Evolutionary conservation across 2,113 vertebrate genomes (phyloP), one percentile per base, ranked within the genome.

Genomic region (Nesogale talazaci): DNA sequence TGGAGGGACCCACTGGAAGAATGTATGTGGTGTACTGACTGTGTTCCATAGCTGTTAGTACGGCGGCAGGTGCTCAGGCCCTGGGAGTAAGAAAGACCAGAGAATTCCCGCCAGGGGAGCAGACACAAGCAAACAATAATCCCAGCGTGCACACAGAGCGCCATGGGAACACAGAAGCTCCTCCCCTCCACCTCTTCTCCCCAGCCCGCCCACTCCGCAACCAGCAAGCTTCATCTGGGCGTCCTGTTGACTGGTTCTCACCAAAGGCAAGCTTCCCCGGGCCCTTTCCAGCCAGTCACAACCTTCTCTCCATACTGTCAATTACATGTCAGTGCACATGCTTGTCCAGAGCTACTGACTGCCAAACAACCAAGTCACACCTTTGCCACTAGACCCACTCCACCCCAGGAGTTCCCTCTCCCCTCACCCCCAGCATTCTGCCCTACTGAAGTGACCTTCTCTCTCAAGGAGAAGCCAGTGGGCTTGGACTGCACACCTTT

Each of bases 1-100:
- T 42, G 19, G 40, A 42, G 59, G 38, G 86, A 40, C 65, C 63
- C 76, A 72, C n/a, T 56, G 29, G 67, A 56, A 76, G 56, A 6
- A 14, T 2, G 3, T 16, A 65, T 12, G 61, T 36, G 16, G 29
- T 27, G 52, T 2, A 85, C 19, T 22, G 46, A 38, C 67, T 31
- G 69, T 6, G 15, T 6, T 77, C 11, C 8, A 16, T 1, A 3
- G n/a, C 61, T 70, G 31, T 4, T 27, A 25, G 34, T 38, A 31
- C 31, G 4, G 12, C 14, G 23, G 77, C 72, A 38, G 72, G 56
- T 57, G 31, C 22, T 77, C 7, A 3, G 72, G 36, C 20, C 46
- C 40, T 7, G n/a, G 52, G 20, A 29, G 3, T 56, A 31, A 57
- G 76, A 10, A 52, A 17, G 27, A 36, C 0, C 0, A 0, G 76